Percentiles rank a stretch among this genome's conserved stretches.
Evolutionary conservation across 92 coral and sea anemone genomes (phyloP).

Genomic region (Blastomussa wellsi): DNA sequence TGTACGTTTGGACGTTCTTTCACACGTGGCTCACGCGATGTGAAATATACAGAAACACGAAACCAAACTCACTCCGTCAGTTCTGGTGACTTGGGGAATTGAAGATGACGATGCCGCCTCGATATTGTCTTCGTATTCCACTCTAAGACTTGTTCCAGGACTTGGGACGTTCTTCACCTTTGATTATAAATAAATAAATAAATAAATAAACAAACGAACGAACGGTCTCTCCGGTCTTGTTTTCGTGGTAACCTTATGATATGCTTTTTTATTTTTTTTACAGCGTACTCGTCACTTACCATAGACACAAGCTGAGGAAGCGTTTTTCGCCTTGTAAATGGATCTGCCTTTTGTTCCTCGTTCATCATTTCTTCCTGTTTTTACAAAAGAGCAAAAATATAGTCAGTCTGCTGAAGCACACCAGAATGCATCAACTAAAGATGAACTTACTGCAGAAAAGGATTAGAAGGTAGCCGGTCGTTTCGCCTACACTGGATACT

Average conservation of each 20-base stretch:
- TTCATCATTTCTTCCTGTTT: conserved; percentile 85
- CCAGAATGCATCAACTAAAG: too few species aligned
- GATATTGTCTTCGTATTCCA: conserved; percentile 9
- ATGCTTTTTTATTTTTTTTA: neutral
- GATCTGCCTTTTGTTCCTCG: conserved; percentile 86
- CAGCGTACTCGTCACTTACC: conserved; percentile 54
- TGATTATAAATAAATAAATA: neutral
- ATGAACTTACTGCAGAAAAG: too few species aligned
- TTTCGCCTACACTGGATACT: too few species aligned
- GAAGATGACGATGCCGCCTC: neutral
- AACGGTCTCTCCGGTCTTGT: neutral
- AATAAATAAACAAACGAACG: neutral
- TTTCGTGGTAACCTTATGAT: too few species aligned
- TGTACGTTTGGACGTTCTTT: neutral
- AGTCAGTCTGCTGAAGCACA: too few species aligned
- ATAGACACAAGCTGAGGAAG: conserved; percentile 94
- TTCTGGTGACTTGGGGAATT: neutral
- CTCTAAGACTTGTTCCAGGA: conserved; percentile 2
- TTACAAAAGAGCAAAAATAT: neutral
- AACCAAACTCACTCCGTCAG: conserved; percentile 25
- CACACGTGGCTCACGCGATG: neutral
- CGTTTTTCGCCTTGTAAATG: conserved; percentile 95
- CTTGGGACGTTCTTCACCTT: conserved; percentile 21
- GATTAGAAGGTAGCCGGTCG: too few species aligned
- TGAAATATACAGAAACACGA: neutral